A percentile compares a stretch with the other conserved stretches of the same genome.
Conservation (phyloP, 2,113 vertebrate genomes). For the Gracilinanus agilis region DNA sequence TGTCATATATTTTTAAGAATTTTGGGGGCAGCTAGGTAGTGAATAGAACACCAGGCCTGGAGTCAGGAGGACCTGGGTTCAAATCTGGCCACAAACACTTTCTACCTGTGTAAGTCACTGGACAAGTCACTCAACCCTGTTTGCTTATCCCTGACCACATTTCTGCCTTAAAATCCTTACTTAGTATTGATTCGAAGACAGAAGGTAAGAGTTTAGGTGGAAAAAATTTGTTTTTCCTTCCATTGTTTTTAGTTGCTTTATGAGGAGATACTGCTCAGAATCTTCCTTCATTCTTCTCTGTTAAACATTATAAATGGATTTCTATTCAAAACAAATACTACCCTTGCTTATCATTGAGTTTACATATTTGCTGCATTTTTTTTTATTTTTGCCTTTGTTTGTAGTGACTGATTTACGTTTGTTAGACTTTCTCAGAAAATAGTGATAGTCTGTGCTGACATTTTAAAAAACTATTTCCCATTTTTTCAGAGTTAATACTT, state of each 20-base stretch:
- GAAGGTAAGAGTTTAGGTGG: too few species aligned
- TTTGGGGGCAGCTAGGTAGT: too few species aligned
- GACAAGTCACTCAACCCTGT: too few species aligned
- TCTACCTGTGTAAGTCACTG: too few species aligned
- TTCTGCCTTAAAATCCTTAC: too few species aligned
- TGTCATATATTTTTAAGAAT: too few species aligned
- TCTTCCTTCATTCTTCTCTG: not conserved
- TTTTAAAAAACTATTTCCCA: not conserved
- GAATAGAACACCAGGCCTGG: too few species aligned
- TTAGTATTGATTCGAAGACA: too few species aligned
- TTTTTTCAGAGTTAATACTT: not conserved
- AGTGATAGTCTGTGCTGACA: not conserved
- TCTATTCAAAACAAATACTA: not conserved
- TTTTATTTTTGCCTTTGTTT: not conserved
- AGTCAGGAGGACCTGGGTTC: too few species aligned
- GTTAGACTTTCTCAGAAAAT: not conserved
- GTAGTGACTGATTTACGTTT: not conserved
- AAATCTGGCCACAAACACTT: too few species aligned
- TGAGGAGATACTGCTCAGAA: not conserved
- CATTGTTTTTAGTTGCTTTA: not conserved
- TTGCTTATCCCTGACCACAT: too few species aligned
- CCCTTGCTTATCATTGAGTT: not conserved
- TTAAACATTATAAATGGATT: not conserved
- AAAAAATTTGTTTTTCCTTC: not conserved
- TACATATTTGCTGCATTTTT: not conserved